Conservation (phyloP, 2,888 invertebrate genomes). For the Epistrophella euchroma region DNA sequence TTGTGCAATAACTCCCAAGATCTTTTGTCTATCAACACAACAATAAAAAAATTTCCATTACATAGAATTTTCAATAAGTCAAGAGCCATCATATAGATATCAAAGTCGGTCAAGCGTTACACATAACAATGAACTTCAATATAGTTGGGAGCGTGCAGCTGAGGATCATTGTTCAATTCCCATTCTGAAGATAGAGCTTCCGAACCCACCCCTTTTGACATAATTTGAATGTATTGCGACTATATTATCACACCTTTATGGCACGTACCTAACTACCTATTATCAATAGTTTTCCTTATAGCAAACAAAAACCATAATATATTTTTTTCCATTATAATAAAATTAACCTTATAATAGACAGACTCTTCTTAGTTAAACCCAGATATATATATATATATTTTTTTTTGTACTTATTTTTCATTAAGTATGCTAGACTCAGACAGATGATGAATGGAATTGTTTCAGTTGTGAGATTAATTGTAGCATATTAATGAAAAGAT, state of each 20-base stretch:
- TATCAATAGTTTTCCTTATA: slow-evolving; percentile 1
- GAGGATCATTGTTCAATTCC: slow-evolving; percentile 35
- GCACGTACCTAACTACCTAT: slow-evolving; percentile 33
- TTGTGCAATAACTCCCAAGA: neutral
- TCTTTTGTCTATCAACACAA: neutral
- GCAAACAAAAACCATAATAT: slow-evolving; percentile 17
- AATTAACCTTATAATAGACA: slow-evolving; percentile 6
- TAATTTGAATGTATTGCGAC: slow-evolving; percentile 32
- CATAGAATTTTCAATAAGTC: neutral
- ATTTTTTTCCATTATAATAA: slow-evolving; percentile 12
- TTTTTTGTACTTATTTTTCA: slow-evolving; percentile 17
- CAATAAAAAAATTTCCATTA: slow-evolving; percentile 3
- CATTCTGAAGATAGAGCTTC: slow-evolving; percentile 6
- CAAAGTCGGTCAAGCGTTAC: slow-evolving; percentile 52
- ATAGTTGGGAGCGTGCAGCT: slow-evolving; percentile 37
- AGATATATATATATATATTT: neutral
- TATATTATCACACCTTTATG: slow-evolving; percentile 51
- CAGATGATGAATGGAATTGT: slow-evolving; percentile 57
- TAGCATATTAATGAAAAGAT: slow-evolving; percentile 60
- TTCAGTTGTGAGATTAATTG: slow-evolving; percentile 29
- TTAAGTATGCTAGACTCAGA: slow-evolving; percentile 67
- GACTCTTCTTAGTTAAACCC: neutral
- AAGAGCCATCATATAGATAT: slow-evolving; percentile 41
- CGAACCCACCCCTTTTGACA: slow-evolving; percentile 37
- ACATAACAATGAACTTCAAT: slow-evolving; percentile 43